Conservation (phyloP, 2,113 vertebrate genomes). For the Mandrillus leucophaeus region DNA sequence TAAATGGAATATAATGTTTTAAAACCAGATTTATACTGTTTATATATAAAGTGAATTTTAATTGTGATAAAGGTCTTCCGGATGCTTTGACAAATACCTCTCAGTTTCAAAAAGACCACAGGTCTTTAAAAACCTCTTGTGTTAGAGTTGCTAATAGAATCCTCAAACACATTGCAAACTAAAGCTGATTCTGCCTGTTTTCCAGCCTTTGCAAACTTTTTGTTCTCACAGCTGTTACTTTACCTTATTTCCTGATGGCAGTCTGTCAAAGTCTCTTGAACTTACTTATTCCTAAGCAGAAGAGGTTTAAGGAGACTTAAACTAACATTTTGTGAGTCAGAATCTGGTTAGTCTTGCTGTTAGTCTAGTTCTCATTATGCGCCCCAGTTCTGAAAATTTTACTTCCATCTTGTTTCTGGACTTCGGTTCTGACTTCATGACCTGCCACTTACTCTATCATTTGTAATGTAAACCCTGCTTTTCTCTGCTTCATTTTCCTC, state of each 20-base stretch:
- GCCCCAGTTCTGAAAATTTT: slow-evolving; percentile 1
- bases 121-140: not conserved
- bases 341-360: not conserved
- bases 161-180: not conserved
- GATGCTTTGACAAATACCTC: not conserved
- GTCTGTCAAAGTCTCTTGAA: slow-evolving; percentile 28
- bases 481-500: not conserved
- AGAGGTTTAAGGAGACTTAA: not conserved
- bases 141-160: not conserved
- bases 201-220: not conserved
- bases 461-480: not conserved
- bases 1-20: not conserved
- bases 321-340: not conserved
- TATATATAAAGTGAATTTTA: not conserved
- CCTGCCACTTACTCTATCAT: not conserved
- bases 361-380: not conserved
- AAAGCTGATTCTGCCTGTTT: not conserved
- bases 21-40: not conserved
- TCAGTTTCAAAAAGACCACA: not conserved
- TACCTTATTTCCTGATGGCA: not conserved
- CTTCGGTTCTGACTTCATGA: not conserved
- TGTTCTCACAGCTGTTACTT: not conserved
- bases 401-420: not conserved
- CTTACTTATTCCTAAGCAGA: not conserved
- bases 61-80: not conserved